Evolutionary conservation across 2,113 vertebrate genomes (phyloP), one percentile per base, ranked within the genome.

Genomic region (Labeo catla): DNA sequence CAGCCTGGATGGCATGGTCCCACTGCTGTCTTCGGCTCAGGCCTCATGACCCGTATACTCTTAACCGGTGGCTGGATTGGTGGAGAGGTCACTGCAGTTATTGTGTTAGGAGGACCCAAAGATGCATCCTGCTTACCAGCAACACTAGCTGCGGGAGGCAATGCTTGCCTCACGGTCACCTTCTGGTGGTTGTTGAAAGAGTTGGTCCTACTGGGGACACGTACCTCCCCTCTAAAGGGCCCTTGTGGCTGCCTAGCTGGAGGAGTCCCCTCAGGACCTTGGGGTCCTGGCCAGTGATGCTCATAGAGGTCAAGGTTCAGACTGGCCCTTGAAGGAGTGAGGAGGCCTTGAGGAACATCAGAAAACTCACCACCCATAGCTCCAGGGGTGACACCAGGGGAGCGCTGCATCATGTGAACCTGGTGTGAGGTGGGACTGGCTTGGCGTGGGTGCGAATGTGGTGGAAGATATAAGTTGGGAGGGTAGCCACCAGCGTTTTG

Each of bases 11-110:
- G 98, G 54, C 97, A 97, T 0, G 98, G 98, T 2, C 98, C 98
- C 88, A 99, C 98, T 0, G 98, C 98, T 0, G 98, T 99, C 93
- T 99, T 98, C 19, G 98, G 98, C 91, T 99, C 98, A 0, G 98
- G 98, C 86, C 98, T 95, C 95, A 98, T 95, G 83, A 99, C 98
- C 0, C 97, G 93, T 91, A 98, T 99, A 59, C 98, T 99, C 93
- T 98, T 99, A 45, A 99, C 98, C 0, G 98, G 98, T 85, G 97
- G 97, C 21, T 99, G 96, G 91, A 99, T 98, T 65, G 98, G 98
- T 1, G 98, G 96, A 1, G 98, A 96, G 0, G 97, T 98, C 63
- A 99, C 97, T 0, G 98, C 95, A 0, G 98, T 99, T 91, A 99
- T 96, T 0, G 98, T 99, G 91, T 98, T 99, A 0, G 97, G 97